phyloP scores from a whole-genome alignment of 2,113 vertebrate genomes.

The Sporophila hypoxantha region DNA sequence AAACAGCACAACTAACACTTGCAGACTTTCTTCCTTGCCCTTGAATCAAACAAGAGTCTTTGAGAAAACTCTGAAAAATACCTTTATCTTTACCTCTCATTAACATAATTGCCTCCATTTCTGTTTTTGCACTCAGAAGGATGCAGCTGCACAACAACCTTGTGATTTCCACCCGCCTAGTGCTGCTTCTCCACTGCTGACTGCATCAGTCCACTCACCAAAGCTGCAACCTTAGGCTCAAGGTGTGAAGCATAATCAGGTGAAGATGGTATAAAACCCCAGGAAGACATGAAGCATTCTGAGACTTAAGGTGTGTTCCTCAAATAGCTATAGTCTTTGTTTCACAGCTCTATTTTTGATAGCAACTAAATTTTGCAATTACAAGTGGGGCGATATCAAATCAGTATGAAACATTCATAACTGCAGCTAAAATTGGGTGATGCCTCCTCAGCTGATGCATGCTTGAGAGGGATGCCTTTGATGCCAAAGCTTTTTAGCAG shows the following conservation, averaged over 20 bases:
- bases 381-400: not conserved
- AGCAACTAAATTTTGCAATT: conserved; percentile 2
- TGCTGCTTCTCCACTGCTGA: not conserved
- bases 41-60: not conserved
- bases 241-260: not conserved
- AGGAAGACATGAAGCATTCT: not conserved
- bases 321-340: not conserved
- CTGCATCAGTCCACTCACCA: not conserved
- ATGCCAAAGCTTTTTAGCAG: not conserved
- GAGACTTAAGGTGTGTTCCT: not conserved
- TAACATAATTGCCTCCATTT: not conserved
- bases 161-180: not conserved
- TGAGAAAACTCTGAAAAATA: not conserved
- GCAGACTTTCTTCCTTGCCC: not conserved
- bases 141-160: rapidly evolving
- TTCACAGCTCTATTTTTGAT: not conserved
- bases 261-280: not conserved
- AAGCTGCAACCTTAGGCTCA: not conserved
- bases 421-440: conserved; percentile 17
- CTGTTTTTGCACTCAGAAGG: not conserved
- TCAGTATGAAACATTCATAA: conserved; percentile 37
- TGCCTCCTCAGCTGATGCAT: not conserved
- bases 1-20: not conserved
- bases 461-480: not conserved
- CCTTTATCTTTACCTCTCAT: not conserved